Evolutionary conservation across 1,140 invertebrate species (phyloP).

Genomic region (Campoletis sonorensis): DNA sequence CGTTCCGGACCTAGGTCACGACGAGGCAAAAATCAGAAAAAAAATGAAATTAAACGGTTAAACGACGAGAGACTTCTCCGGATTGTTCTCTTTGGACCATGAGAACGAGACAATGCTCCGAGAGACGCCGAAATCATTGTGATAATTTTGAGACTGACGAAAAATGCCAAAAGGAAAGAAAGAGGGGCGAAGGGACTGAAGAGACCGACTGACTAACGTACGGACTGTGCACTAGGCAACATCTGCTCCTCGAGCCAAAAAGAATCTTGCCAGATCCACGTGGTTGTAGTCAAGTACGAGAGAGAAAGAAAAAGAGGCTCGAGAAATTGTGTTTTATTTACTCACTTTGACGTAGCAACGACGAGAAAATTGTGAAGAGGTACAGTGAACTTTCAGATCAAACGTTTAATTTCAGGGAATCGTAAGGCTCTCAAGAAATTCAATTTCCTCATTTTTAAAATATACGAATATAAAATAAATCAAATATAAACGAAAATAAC

Average conservation of each 20-base stretch:
- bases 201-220: neutral
- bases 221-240: neutral
- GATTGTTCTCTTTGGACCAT: neutral
- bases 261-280: slow-evolving; percentile 26
- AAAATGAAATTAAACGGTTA: neutral
- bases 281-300: neutral
- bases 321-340: too few relatives aligned
- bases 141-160: neutral
- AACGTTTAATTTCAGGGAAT: too few relatives aligned
- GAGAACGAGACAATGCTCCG: neutral
- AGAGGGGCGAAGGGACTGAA: neutral
- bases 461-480: too few relatives aligned
- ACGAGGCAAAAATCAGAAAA: neutral
- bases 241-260: slow-evolving; percentile 15
- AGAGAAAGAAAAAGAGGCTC: neutral
- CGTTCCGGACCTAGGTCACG: slow-evolving; percentile 27
- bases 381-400: too few relatives aligned
- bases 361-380: neutral
- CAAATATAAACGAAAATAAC: too few relatives aligned
- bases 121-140: neutral
- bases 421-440: too few relatives aligned
- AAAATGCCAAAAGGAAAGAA: neutral
- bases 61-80: neutral
- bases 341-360: too few relatives aligned
- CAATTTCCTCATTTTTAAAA: too few relatives aligned